Evolutionary conservation across 1,140 invertebrate genomes (phyloP).

Genomic region (Saccostrea cuccullata): DNA sequence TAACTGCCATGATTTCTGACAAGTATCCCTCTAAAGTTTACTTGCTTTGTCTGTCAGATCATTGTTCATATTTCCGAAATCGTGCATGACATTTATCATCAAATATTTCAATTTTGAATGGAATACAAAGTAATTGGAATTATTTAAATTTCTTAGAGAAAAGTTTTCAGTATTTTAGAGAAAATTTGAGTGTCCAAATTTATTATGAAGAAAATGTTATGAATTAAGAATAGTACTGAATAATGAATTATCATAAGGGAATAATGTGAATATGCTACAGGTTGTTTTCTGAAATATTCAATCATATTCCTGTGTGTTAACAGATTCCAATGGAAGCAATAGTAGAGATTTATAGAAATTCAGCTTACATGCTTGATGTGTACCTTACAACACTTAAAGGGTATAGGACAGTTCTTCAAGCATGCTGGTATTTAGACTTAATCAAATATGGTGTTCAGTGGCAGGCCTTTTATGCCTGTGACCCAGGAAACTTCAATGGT

Average conservation of each 20-base stretch:
- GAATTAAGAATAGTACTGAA: too few relatives aligned
- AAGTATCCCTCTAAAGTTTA: too few relatives aligned
- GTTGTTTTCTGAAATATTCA: background rate
- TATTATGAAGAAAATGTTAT: too few relatives aligned
- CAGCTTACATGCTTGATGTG: slow-evolving; percentile 76
- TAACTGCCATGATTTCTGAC: too few relatives aligned
- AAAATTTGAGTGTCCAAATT: too few relatives aligned
- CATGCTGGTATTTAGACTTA: slow-evolving; percentile 91
- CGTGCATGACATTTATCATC: background rate
- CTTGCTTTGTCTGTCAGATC: too few relatives aligned
- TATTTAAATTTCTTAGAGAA: too few relatives aligned
- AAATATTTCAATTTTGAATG: background rate
- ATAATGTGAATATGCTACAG: background rate
- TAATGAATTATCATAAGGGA: too few relatives aligned
- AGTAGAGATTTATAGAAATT: slow-evolving; percentile 79
- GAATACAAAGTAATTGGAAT: too few relatives aligned
- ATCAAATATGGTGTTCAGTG: slow-evolving; percentile 85
- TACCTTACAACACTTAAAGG: slow-evolving; percentile 81
- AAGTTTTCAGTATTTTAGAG: too few relatives aligned
- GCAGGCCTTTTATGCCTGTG: slow-evolving; percentile 87
- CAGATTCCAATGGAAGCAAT: slow-evolving; percentile 74
- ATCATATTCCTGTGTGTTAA: background rate
- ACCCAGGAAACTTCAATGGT: slow-evolving; percentile 84
- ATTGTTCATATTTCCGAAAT: too few relatives aligned
- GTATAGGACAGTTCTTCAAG: slow-evolving; percentile 84